Base-by-base conservation (phyloP, 2,888 invertebrate species). In the Odontothrips loti region DNA sequence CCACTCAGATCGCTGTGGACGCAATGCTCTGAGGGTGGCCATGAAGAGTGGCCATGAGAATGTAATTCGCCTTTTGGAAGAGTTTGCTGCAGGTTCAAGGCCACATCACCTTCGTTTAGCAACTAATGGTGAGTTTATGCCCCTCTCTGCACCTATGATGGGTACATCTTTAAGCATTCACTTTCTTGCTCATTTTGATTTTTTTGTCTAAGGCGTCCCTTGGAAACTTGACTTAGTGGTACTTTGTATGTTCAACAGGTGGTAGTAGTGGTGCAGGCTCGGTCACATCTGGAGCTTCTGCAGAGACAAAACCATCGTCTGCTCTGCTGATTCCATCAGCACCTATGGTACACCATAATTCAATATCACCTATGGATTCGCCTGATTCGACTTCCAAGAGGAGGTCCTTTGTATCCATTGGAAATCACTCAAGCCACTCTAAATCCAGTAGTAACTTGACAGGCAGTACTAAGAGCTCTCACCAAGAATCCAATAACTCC, bases 41-140 rank as follows among this genome's bases (percentile, higher is more conserved):
- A 93, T 96, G 84, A 95, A 97, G 85, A 96, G 96, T 0, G 97
- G 97, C 0, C 97, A 97, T 88, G 91, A 93, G 82, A 93, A 93
- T 84, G 96, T 97, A 83, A 94, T 94, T 82, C 91, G 93, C 84
- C 90, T 94, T 85, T 90, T 94, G 84, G 95, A 95, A 87, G 92
- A 93, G 84, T 87, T 88, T 82, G 86, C 87, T 12, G 87, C 87
- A 23, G 87, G 87, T 85, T 87, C 87, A 84, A 85, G 82, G n/a
- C 82, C 82, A 78, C 82, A 82, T 11, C 79, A 82, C 75, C 80
- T 82, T 78, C 85, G 86, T 83, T 86, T 87, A 81, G 86, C 86
- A 79, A 85, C 86, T 81, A 87, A 87, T 79, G 84, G 87, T 87
- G 80, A 47, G 84, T 84, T 47, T n/a, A 78, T 79, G 47, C 20